Evolutionary conservation across 1,140 invertebrate genomes (phyloP), one percentile per base, ranked within the genome.

Genomic region (Heliconius hermathena): DNA sequence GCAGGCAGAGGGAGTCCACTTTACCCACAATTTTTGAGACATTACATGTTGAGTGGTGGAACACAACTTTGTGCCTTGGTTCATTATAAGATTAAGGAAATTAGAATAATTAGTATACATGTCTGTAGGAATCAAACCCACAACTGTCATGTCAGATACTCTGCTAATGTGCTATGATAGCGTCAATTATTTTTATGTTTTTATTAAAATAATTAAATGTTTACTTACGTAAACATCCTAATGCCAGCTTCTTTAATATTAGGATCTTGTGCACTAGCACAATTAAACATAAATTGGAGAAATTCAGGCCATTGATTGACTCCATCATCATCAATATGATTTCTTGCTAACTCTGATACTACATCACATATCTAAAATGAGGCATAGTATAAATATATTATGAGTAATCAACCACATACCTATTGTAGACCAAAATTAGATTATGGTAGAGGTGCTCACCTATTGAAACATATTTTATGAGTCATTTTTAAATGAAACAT

Each of bases 231-330:
- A 88, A 99, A 99, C 95, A 99, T 98, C 83, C 98, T 96, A 66
- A 99, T 96, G 18, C 98, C 98, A 87, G 97, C 97, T 94, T 99
- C 99, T 95, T 98, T 98, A n/a, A 99, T 95, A 72, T 97, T 96
- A 38, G 97, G 94, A 87, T 97, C 96, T 49, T 97, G 95, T 81
- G 97, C 97, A 94, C 97, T 98, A 20, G 98, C 98, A 95, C 98
- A 98, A 89, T 98, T 97, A 95, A 99, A 99, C 87, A 99, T 95
- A 93, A 99, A 99, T 90, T 99, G 97, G 38, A 99, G 95, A 90
- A 99, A 98, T 91, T 99, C 99, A 36, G 98, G 98, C 99, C 99
- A 99, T 80, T 97, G 97, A 94, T 99, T 99, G 88, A 98, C 98
- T 38, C 98, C 98, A 91, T 99, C 98, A 84, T 99, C 99, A 92